A percentile compares a stretch with the other conserved stretches of the same genome.
Conservation (phyloP, 2,888 invertebrate genomes). For the Sturmia bella region DNA sequence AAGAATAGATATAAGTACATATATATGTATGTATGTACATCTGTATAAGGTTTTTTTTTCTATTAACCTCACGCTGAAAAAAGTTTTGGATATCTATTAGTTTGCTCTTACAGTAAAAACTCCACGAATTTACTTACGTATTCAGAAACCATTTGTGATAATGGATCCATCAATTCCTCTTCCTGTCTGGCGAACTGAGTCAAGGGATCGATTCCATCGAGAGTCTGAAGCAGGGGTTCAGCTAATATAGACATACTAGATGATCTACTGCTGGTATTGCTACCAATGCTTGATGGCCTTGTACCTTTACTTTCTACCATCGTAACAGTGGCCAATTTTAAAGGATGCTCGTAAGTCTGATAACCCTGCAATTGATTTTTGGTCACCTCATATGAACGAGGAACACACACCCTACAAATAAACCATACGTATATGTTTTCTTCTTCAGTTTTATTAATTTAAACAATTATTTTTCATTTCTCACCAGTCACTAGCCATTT, state of each 20-base stretch:
- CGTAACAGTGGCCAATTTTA: constrained; percentile 83
- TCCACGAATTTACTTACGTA: constrained; percentile 73
- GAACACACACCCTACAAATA: constrained; percentile 77
- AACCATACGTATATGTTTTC: not conserved
- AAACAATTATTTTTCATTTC: not conserved
- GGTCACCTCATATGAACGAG: constrained; percentile 75
- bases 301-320: constrained; percentile 83
- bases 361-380: constrained; percentile 76
- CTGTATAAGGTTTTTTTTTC: too few relatives aligned
- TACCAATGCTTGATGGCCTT: constrained; percentile 75
- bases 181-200: constrained; percentile 87
- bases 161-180: constrained; percentile 84
- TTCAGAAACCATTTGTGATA: constrained; percentile 84
- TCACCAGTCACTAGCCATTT: constrained; percentile 70
- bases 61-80: too few relatives aligned
- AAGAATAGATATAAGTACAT: too few relatives aligned
- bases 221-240: constrained; percentile 83
- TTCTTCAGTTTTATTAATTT: not conserved
- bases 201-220: constrained; percentile 88
- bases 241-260: constrained; percentile 82
- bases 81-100: too few relatives aligned
- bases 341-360: constrained; percentile 83
- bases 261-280: constrained; percentile 82
- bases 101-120: too few relatives aligned
- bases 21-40: too few relatives aligned